A percentile compares a stretch with the other conserved stretches of the same genome.
Evolutionary conservation across 2,797 vertebrate genomes (phyloP).

Genomic region (Mareca strepera): DNA sequence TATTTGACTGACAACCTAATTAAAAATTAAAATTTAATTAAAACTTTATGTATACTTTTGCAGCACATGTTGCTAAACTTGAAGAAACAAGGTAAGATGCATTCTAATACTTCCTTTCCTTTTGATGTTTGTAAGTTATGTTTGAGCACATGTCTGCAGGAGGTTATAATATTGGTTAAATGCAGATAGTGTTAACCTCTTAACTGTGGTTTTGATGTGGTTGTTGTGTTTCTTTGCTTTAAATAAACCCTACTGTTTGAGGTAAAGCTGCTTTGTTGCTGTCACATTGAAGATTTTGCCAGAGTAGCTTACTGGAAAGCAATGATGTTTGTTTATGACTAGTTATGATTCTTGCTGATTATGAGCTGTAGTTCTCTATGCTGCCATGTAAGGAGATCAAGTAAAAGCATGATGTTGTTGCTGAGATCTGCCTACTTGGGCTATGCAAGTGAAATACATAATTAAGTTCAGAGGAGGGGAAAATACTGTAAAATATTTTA

Average conservation of each 20-base stretch:
- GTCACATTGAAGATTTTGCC: background rate
- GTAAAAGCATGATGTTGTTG: background rate
- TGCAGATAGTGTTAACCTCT: background rate
- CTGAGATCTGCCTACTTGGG: background rate
- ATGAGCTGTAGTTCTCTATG: background rate
- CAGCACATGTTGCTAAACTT: conserved; percentile 69
- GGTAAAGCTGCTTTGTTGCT: background rate
- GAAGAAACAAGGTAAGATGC: conserved; percentile 76
- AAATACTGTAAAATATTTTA: background rate
- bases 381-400: background rate
- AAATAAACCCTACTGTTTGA: background rate
- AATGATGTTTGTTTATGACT: background rate
- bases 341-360: background rate
- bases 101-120: background rate
- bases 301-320: background rate
- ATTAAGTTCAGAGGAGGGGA: background rate
- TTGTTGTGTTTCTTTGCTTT: background rate
- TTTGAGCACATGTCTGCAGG: background rate
- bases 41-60: conserved; percentile 1
- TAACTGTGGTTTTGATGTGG: background rate
- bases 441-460: background rate
- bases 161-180: background rate
- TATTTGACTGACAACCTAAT: background rate
- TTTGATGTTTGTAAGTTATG: background rate
- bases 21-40: background rate